Conservation (phyloP, 2,888 invertebrate species). For the Rhabditoides inermis region DNA sequence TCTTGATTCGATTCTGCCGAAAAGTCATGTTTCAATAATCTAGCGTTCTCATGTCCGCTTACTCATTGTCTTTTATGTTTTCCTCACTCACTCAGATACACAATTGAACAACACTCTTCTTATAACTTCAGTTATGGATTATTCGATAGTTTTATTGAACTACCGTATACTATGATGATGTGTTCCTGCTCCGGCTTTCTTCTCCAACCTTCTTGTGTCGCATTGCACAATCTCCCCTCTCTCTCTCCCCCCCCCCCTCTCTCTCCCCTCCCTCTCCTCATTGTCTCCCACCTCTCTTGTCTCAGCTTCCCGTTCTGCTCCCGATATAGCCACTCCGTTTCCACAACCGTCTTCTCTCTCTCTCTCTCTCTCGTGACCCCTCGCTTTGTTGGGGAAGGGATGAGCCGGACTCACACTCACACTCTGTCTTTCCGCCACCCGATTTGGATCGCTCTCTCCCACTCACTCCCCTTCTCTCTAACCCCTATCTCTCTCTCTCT, state of each 20-base stretch:
- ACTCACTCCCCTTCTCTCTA: constrained; percentile 2
- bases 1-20: too few relatives aligned
- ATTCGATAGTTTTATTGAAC: too few relatives aligned
- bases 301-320: not conserved
- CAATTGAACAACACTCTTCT: too few relatives aligned
- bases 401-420: not conserved
- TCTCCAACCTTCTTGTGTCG: constrained; percentile 6
- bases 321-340: too few relatives aligned
- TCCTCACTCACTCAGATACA: too few relatives aligned
- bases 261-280: not conserved
- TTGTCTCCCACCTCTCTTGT: not conserved
- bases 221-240: constrained; percentile 52
- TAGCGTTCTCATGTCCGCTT: too few relatives aligned
- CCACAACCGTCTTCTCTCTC: too few relatives aligned
- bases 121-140: too few relatives aligned
- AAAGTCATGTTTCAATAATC: too few relatives aligned
- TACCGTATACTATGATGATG: too few relatives aligned
- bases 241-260: not conserved
- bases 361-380: not conserved
- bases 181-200: constrained; percentile 14
- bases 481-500: constrained; percentile 1
- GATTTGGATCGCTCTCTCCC: constrained; percentile 3
- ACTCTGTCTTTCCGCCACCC: not conserved
- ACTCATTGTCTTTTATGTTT: too few relatives aligned
- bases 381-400: not conserved